Evolutionary conservation across 1,140 invertebrate species (phyloP).

Genomic region (Drosophila ananassae): DNA sequence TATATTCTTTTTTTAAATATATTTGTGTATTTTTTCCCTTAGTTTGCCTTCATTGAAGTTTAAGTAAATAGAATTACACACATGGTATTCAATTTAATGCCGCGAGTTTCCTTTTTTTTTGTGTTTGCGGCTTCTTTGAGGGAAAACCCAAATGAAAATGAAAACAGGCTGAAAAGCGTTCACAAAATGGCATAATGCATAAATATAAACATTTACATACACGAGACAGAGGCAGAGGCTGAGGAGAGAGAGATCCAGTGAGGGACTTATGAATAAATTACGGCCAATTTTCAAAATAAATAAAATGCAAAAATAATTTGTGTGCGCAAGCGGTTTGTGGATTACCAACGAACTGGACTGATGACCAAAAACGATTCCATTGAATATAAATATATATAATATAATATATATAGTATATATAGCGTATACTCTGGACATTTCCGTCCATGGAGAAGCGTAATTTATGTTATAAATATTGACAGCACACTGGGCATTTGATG

Average conservation of each 20-base stretch:
- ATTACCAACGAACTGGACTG: constrained; percentile 16
- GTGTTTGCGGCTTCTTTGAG: constrained; percentile 12
- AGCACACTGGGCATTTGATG: constrained; percentile 50
- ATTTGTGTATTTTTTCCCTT: constrained; percentile 14
- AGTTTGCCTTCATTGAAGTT: constrained; percentile 72
- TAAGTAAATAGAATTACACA: constrained; percentile 76
- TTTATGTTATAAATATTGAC: constrained; percentile 76
- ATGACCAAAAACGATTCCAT: background rate
- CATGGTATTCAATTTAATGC: constrained; percentile 68
- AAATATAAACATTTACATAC: constrained; percentile 78
- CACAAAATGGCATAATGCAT: constrained; percentile 67
- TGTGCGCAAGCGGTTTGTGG: constrained; percentile 64
- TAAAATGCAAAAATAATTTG: constrained; percentile 80
- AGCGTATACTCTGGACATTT: constrained; percentile 9
- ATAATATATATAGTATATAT: background rate
- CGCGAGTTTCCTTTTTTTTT: constrained; percentile 11
- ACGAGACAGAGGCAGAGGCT: background rate
- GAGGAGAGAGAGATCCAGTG: background rate
- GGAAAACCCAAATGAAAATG: constrained; percentile 5
- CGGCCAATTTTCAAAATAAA: constrained; percentile 79
- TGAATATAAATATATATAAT: background rate
- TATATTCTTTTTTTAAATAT: constrained; percentile 19
- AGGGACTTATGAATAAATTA: constrained; percentile 79
- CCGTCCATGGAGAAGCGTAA: constrained; percentile 53
- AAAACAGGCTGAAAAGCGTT: constrained; percentile 28